Base-by-base conservation (phyloP, 2,888 invertebrate species). In the Gortyna flavago region DNA sequence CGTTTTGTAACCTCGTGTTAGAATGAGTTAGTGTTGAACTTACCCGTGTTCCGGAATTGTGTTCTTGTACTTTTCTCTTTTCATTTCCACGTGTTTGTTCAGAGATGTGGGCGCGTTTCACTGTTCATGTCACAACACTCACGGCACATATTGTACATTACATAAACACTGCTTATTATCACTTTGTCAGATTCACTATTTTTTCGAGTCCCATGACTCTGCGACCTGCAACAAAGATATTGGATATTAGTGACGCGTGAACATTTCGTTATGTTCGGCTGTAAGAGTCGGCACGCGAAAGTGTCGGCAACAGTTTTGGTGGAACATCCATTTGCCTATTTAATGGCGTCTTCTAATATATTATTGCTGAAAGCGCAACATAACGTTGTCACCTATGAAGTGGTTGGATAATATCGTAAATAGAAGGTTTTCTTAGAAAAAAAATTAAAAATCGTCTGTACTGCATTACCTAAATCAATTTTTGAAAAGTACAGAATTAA, bases 21-120 rank as follows among this genome's bases (percentile, higher is more conserved):
- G 25, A 61, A 66, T 57, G 35, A 38, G 35, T 54, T 38, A 25
- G 21, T 59, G 65, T 38, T 70, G 44, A 76, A 91, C 95, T 94
- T 87, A 96, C 96, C 95, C 89, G 90, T 93, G 88, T 93, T 92
- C 90, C 89, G 90, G 92, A 88, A 89, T 89, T 86, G 88, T 90
- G 89, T 89, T 91, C 95, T 96, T 96, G 91, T 96, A 96, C 94
- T 96, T 96, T 96, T 96, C 96, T 94, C 96, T 96, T 96, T 96
- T 96, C 96, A 96, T 96, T 93, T 96, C 96, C 95, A 94, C 93
- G 92, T 88, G 90, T 91, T 92, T 91, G 88, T 89, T 86, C 85
- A 91, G 88, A 79, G 89, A 91, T 87, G 87, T 90, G 86, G 85
- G 79, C 85, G 89, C 89, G 90, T 92, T 92, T 91, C 93, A 95